These are phyloP conservation scores for Macroglossus sobrinus DNA, from an alignment of 2,113 vertebrate genomes.

Conservation along the genomic window DNA sequence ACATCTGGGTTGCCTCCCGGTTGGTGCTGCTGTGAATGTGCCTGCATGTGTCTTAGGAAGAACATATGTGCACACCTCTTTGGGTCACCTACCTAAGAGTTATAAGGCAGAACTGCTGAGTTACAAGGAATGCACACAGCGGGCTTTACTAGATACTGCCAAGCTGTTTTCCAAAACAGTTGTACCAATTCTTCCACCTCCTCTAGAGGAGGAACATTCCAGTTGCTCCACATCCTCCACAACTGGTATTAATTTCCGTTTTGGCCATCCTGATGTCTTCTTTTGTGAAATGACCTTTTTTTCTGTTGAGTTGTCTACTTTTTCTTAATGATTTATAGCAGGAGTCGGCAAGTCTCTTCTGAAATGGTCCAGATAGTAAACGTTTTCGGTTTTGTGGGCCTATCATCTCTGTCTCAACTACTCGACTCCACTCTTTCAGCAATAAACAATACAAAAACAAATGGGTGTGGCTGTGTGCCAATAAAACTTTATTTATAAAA, in stretches of 20 bases:
- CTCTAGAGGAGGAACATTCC: accelerated
- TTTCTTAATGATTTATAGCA: neutral
- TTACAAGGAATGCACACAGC: accelerated
- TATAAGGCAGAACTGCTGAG: neutral
- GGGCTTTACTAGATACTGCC: neutral
- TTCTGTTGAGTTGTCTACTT: neutral
- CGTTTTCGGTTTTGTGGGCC: neutral
- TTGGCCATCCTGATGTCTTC: neutral
- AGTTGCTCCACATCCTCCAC: neutral
- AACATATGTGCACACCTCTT: neutral
- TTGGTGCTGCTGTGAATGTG: neutral
- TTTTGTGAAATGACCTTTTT: neutral
- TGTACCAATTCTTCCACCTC: neutral
- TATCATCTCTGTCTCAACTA: neutral
- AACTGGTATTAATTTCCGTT: neutral
- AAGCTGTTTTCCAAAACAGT: neutral
- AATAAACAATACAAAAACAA: neutral
- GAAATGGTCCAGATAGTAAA: neutral
- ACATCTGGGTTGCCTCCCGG: neutral
- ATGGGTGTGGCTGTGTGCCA: neutral
- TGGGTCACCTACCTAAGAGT: neutral
- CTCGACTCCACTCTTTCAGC: neutral
- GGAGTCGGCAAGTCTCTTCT: neutral
- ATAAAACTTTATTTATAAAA: constrained; percentile 31
- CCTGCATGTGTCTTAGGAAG: accelerated